Percentiles rank a stretch among this genome's conserved stretches.
Evolutionary conservation across 1,140 invertebrate species (phyloP).

Genomic region (Drosophila saltans): DNA sequence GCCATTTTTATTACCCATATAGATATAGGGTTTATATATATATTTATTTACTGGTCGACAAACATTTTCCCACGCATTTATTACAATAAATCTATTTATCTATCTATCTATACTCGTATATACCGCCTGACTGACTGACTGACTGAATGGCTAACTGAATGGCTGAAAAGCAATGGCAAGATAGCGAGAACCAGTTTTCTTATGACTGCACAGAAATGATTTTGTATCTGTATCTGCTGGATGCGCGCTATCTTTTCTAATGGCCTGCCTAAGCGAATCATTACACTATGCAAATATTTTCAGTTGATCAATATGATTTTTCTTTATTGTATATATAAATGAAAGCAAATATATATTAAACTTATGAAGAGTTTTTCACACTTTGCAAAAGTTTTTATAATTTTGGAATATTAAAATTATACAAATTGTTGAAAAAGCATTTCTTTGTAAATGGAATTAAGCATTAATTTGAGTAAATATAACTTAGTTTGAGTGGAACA

Average conservation of each 20-base stretch:
- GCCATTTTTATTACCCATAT: slow-evolving; percentile 41
- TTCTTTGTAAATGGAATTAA: too few relatives aligned
- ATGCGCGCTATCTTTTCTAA: slow-evolving; percentile 62
- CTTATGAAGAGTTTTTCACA: not conserved
- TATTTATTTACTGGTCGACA: slow-evolving; percentile 15
- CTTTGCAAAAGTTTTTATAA: too few relatives aligned
- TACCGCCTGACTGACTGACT: not conserved
- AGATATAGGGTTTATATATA: slow-evolving; percentile 1
- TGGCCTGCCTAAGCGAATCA: slow-evolving; percentile 45
- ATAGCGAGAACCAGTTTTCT: slow-evolving; percentile 61
- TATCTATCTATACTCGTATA: slow-evolving; percentile 33
- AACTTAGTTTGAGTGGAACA: too few relatives aligned
- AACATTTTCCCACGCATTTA: slow-evolving; percentile 76
- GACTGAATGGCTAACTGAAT: slow-evolving; percentile 9
- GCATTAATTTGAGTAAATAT: too few relatives aligned
- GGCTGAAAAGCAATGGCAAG: slow-evolving; percentile 28
- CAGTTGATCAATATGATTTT: slow-evolving; percentile 12
- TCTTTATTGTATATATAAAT: not conserved
- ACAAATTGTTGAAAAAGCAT: too few relatives aligned
- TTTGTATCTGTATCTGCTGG: slow-evolving; percentile 42
- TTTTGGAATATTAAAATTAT: too few relatives aligned
- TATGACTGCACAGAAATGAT: slow-evolving; percentile 45
- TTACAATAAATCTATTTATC: slow-evolving; percentile 61
- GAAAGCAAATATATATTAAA: not conserved
- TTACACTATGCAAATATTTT: slow-evolving; percentile 21